Conservation (phyloP, 1,140 invertebrate species). For the Kradibia gibbosae region DNA sequence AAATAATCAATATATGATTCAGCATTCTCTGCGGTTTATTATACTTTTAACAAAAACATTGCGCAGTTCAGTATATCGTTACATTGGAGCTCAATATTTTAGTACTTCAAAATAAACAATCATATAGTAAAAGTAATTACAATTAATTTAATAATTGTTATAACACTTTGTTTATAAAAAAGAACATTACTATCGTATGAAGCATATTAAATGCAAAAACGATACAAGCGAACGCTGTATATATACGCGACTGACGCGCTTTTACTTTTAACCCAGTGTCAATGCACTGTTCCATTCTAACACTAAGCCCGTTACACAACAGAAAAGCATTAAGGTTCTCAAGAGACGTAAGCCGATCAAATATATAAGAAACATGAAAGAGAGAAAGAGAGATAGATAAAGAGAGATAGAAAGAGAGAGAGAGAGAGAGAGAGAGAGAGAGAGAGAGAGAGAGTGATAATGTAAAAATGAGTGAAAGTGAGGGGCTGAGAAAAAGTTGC, state of each 20-base stretch:
- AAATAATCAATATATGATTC: not conserved
- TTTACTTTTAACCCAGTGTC: conserved; percentile 31
- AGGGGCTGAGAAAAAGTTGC: too few relatives aligned
- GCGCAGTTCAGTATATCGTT: not conserved
- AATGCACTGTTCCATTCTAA: conserved; percentile 13
- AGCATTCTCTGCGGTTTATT: not conserved
- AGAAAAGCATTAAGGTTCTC: conserved; percentile 24
- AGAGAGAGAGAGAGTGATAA: conserved; percentile 1
- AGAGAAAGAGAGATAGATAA: not conserved
- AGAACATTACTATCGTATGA: not conserved
- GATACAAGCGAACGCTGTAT: not conserved
- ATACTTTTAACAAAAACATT: not conserved
- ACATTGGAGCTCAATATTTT: too few relatives aligned
- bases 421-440: not conserved
- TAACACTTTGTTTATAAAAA: not conserved
- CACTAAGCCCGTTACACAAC: conserved; percentile 31
- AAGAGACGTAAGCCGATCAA: conserved; percentile 6
- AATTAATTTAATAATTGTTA: too few relatives aligned
- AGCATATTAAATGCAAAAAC: not conserved
- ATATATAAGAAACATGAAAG: not conserved
- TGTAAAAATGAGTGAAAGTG: not conserved
- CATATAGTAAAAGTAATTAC: too few relatives aligned
- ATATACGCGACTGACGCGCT: not conserved
- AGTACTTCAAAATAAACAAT: too few relatives aligned
- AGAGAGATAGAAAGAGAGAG: not conserved